Conservation (phyloP, 2,888 invertebrate species). For the Limnephilus rhombicus region DNA sequence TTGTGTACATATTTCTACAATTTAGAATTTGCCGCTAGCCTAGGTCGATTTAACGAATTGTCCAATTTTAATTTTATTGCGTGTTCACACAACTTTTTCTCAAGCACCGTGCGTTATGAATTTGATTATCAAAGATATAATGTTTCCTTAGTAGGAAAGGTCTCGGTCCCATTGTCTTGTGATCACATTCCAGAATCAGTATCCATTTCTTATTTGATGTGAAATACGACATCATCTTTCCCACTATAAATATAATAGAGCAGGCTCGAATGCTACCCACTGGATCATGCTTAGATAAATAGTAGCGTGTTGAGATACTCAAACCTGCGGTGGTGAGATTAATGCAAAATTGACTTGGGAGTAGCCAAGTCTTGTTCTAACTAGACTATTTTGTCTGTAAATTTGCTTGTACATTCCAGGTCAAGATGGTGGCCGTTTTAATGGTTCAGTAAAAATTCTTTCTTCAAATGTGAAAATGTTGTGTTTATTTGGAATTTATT, state of each 20-base stretch:
- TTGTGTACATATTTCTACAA: neutral
- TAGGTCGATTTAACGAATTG: neutral
- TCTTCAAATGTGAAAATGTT: no score
- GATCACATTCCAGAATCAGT: neutral
- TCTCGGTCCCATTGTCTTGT: neutral
- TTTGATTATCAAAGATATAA: neutral
- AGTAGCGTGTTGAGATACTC: neutral
- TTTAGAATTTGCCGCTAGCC: neutral
- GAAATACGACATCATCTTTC: neutral
- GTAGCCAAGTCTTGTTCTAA: no score
- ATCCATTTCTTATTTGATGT: neutral
- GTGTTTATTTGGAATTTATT: no score
- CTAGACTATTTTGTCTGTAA: no score
- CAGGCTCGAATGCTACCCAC: neutral
- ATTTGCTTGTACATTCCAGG: no score
- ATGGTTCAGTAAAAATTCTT: no score
- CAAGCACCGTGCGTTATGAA: neutral
- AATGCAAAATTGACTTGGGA: neutral
- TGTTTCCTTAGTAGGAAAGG: neutral
- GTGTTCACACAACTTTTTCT: neutral
- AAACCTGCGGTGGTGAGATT: neutral
- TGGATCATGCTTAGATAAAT: neutral
- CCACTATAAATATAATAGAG: neutral
- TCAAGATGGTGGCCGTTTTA: no score
- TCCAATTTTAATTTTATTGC: neutral